These are phyloP conservation scores for Tetramorium alpestre DNA, from an alignment of 1,140 invertebrate species.

Conservation along the genomic window DNA sequence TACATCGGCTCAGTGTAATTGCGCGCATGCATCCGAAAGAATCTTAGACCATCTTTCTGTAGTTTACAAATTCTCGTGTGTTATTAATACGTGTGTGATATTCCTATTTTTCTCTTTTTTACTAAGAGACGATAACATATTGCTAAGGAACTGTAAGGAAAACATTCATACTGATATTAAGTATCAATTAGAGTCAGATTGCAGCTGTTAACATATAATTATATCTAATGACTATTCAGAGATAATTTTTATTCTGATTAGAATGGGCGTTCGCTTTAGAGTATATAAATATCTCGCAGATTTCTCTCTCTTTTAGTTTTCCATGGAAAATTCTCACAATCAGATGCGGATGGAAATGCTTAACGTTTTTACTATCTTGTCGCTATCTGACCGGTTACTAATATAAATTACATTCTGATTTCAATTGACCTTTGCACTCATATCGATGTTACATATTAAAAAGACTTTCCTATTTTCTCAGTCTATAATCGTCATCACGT, in stretches of 20 bases:
- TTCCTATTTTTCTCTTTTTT: neutral
- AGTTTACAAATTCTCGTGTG: neutral
- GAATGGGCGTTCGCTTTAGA: neutral
- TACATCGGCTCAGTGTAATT: slow-evolving; percentile 33
- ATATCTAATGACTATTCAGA: neutral
- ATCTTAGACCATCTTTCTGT: slow-evolving; percentile 11
- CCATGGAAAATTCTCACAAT: neutral
- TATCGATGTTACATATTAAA: neutral
- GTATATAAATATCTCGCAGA: neutral
- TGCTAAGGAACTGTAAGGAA: slow-evolving; percentile 5
- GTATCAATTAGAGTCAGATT: neutral
- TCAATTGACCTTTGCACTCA: neutral
- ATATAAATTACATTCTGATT: neutral
- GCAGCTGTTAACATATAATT: neutral
- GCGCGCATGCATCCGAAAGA: neutral
- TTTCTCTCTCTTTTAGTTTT: neutral
- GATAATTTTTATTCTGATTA: neutral
- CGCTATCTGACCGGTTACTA: neutral
- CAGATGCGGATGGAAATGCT: neutral
- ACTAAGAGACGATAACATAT: neutral
- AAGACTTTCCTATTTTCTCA: neutral
- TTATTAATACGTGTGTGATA: neutral
- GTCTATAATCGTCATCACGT: neutral
- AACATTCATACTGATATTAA: neutral
- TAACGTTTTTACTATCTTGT: neutral